Conservation (phyloP, 2,113 vertebrate genomes). For the Poicephalus meyeri region DNA sequence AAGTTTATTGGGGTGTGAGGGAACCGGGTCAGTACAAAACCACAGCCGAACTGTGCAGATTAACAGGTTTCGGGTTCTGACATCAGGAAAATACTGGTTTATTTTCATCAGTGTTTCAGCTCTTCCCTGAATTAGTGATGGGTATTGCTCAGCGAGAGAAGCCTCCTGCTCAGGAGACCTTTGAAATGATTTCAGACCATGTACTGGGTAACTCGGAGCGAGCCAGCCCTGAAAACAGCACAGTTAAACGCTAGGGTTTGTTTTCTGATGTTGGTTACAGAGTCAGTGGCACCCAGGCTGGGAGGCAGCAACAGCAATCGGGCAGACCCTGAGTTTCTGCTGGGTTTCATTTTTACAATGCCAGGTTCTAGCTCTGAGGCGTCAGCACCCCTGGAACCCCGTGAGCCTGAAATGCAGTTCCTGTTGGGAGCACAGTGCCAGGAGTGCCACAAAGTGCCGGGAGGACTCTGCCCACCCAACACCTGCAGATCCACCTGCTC, state of each 20-base stretch:
- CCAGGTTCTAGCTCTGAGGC: background rate
- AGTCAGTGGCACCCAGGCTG: background rate
- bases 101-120: background rate
- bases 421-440: background rate
- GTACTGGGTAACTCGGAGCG: background rate
- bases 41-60: background rate
- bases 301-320: background rate
- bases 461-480: background rate
- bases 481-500: background rate
- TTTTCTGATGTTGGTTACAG: constrained; percentile 9
- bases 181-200: constrained; percentile 7
- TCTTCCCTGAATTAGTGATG: constrained; percentile 16
- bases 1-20: background rate
- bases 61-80: background rate
- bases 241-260: background rate
- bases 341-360: background rate
- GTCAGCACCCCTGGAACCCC: background rate
- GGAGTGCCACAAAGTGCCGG: background rate
- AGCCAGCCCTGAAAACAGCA: background rate
- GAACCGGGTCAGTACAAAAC: background rate
- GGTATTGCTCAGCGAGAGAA: background rate
- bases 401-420: background rate
- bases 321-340: background rate
- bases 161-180: background rate
- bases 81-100: background rate